A percentile compares a stretch with the other conserved stretches of the same genome.
Conservation (phyloP, 2,113 vertebrate genomes). For the Neoarius graeffei region DNA sequence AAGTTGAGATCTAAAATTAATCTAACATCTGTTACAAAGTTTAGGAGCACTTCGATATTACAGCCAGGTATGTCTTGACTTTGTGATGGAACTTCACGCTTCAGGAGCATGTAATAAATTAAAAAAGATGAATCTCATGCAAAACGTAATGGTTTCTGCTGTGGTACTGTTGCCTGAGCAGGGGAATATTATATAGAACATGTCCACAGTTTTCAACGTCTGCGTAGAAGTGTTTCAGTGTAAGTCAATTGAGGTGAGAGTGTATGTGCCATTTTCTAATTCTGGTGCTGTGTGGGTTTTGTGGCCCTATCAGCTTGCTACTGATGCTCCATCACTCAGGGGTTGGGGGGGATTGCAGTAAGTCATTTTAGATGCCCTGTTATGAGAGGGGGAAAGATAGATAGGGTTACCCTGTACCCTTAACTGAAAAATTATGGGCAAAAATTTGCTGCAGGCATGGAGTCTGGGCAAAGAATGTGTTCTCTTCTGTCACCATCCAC, state of each 20-base stretch:
- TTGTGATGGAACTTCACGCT: not conserved
- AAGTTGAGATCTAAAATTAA: not conserved
- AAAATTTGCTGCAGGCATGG: not conserved
- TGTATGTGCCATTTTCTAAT: slow-evolving; percentile 44
- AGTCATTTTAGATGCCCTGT: slow-evolving; percentile 42
- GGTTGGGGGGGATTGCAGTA: slow-evolving; percentile 1
- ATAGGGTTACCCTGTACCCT: slow-evolving; percentile 47
- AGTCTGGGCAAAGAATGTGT: not conserved
- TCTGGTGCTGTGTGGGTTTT: slow-evolving; percentile 37
- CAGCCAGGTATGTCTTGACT: slow-evolving; percentile 15
- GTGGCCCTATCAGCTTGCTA: slow-evolving; percentile 48
- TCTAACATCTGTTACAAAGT: slow-evolving; percentile 1
- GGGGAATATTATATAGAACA: not conserved
- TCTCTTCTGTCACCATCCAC: not conserved
- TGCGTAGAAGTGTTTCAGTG: not conserved
- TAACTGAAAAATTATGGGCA: slow-evolving; percentile 3
- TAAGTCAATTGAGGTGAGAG: not conserved
- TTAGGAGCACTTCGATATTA: not conserved
- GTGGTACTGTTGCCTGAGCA: not conserved
- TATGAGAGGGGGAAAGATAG: slow-evolving; percentile 30
- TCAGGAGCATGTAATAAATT: not conserved
- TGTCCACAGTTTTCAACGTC: not conserved
- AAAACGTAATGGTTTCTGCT: not conserved
- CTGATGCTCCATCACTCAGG: slow-evolving; percentile 22
- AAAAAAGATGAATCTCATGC: not conserved